A percentile compares a stretch with the other conserved stretches of the same genome.
These are phyloP conservation scores for Pseudobourletiella spinata DNA, from an alignment of 1,140 invertebrate genomes.

Conservation along the genomic window DNA sequence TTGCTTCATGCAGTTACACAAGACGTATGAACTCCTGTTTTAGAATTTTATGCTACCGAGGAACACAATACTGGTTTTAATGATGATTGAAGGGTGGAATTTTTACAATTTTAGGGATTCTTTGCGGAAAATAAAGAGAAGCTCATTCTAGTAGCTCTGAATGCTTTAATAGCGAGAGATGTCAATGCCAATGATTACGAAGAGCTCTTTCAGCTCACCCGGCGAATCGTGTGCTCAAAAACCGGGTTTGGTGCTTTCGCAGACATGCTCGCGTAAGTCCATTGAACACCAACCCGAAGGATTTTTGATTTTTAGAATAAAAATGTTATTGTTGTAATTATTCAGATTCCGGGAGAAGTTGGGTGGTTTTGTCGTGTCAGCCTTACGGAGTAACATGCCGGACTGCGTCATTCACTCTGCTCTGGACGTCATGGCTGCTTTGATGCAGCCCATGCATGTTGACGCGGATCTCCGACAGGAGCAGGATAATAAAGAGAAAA, in stretches of 20 bases:
- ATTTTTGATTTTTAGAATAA: no score
- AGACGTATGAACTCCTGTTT: constrained; percentile 61
- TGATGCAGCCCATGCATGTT: constrained; percentile 98
- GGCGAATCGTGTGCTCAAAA: constrained; percentile 90
- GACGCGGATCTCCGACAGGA: constrained; percentile 90
- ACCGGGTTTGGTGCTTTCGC: constrained; percentile 96
- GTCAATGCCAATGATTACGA: constrained; percentile 57
- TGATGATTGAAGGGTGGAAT: no score
- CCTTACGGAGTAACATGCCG: constrained; percentile 64
- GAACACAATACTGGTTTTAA: no score
- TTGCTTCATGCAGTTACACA: constrained; percentile 90
- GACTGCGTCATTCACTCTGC: constrained; percentile 89
- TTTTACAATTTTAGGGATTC: constrained; percentile 56
- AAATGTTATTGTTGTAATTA: no score
- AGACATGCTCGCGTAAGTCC: constrained; percentile 66
- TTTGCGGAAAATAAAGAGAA: constrained; percentile 99
- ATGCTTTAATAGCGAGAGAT: constrained; percentile 62
- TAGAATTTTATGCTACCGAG: no score
- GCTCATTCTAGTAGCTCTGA: constrained; percentile 72
- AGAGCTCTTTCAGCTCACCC: constrained; percentile 86
- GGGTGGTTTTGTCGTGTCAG: constrained; percentile 79
- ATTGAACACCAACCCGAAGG: no score
- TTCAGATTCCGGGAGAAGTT: constrained; percentile 84
- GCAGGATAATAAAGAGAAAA: constrained; percentile 93
- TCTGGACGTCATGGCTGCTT: constrained; percentile 90